phyloP scores from a whole-genome alignment of 2,797 vertebrate species.

The Smutsia gigantea region DNA sequence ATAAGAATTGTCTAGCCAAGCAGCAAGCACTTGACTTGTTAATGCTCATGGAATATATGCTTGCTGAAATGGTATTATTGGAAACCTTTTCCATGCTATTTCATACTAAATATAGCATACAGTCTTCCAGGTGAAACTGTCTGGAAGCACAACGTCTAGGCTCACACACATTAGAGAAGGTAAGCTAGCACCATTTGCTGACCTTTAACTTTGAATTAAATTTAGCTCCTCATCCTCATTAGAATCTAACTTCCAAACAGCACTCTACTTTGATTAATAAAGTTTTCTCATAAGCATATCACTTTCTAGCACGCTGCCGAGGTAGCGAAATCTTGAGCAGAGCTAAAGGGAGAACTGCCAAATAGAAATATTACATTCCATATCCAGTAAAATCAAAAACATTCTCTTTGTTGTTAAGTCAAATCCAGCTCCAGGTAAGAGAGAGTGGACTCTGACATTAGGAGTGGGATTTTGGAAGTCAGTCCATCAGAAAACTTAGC shows the following conservation, averaged over 20 bases:
- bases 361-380: constrained; percentile 39
- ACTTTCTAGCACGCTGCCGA: constrained; percentile 51
- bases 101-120: constrained; percentile 72
- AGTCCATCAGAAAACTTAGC: not conserved
- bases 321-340: constrained; percentile 60
- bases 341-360: constrained; percentile 39
- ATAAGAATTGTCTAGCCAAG: constrained; percentile 58
- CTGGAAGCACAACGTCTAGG: constrained; percentile 35
- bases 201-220: constrained; percentile 72
- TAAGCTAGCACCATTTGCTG: constrained; percentile 43
- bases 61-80: constrained; percentile 57
- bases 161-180: constrained; percentile 28
- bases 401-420: constrained; percentile 39
- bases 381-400: constrained; percentile 20
- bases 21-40: constrained; percentile 61
- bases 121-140: constrained; percentile 55
- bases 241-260: constrained; percentile 69
- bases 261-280: constrained; percentile 76
- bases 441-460: not conserved
- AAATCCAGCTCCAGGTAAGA: constrained; percentile 2
- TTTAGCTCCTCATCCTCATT: constrained; percentile 73
- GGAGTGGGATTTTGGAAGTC: not conserved
- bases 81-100: constrained; percentile 65
- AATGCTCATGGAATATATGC: constrained; percentile 49
- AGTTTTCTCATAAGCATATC: constrained; percentile 75